phyloP scores from a whole-genome alignment of 2,888 invertebrate species.

The Rhagophthalmus giganteus region DNA sequence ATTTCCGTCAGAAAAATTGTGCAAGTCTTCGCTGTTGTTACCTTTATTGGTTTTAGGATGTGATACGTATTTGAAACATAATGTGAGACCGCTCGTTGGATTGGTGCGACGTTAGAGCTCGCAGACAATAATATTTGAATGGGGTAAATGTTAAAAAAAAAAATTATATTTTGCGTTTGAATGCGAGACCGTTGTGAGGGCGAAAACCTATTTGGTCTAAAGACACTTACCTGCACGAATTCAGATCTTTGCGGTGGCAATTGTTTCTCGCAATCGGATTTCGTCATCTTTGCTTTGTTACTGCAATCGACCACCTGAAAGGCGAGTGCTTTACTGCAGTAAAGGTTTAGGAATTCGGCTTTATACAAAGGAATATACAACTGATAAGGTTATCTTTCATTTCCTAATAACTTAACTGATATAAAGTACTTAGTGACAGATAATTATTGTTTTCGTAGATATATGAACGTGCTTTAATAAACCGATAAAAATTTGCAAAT shows the following conservation, averaged over 20 bases:
- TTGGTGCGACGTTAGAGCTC: too few species aligned
- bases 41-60: too few species aligned
- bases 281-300: constrained; percentile 1
- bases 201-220: too few species aligned
- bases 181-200: too few species aligned
- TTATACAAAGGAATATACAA: background rate
- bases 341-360: constrained; percentile 6
- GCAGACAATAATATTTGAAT: too few species aligned
- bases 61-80: too few species aligned
- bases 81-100: too few species aligned
- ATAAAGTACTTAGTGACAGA: background rate
- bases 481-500: background rate
- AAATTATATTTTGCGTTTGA: too few species aligned
- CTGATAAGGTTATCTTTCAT: constrained; percentile 1
- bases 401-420: background rate
- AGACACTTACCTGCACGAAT: constrained; percentile 8
- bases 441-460: too few species aligned
- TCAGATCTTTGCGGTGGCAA: background rate
- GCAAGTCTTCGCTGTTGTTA: too few species aligned
- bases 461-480: background rate
- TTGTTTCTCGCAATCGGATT: constrained; percentile 6
- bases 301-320: background rate
- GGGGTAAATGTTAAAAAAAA: too few species aligned
- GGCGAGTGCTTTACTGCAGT: background rate
- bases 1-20: too few species aligned